phyloP scores from a whole-genome alignment of 2,797 vertebrate genomes.

The Micrastur ruficollis region DNA sequence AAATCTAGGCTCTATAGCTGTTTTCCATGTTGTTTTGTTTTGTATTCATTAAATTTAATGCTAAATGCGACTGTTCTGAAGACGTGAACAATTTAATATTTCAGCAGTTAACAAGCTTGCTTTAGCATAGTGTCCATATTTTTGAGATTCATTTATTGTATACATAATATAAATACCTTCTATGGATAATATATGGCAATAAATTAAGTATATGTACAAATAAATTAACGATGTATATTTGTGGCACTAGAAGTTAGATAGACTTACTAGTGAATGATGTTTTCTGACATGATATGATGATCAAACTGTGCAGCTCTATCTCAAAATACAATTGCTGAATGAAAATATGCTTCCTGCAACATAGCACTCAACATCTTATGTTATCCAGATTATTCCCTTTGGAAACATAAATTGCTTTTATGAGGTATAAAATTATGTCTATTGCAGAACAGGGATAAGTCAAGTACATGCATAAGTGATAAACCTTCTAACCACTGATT shows the following conservation, averaged over 20 bases:
- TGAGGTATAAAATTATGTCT: slow-evolving; percentile 86
- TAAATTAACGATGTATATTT: slow-evolving; percentile 75
- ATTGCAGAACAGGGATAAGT: slow-evolving; percentile 84
- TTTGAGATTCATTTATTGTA: slow-evolving; percentile 35
- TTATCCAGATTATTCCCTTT: slow-evolving; percentile 83
- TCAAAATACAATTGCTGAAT: slow-evolving; percentile 79
- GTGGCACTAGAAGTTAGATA: slow-evolving; percentile 71
- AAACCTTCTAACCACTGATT: slow-evolving; percentile 80
- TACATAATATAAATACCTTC: slow-evolving; percentile 46
- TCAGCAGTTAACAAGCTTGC: slow-evolving; percentile 58
- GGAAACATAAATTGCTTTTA: slow-evolving; percentile 86
- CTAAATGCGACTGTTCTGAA: slow-evolving; percentile 18
- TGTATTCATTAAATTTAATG: slow-evolving; percentile 46
- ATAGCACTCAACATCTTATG: slow-evolving; percentile 79
- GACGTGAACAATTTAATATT: slow-evolving; percentile 55
- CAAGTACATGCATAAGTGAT: slow-evolving; percentile 81
- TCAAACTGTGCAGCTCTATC: slow-evolving; percentile 76
- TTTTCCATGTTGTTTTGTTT: background rate
- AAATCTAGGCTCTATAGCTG: background rate
- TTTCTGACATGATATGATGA: slow-evolving; percentile 74
- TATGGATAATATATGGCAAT: slow-evolving; percentile 55
- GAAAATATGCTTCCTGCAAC: slow-evolving; percentile 80
- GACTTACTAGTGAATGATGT: slow-evolving; percentile 74
- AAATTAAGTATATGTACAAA: slow-evolving; percentile 60
- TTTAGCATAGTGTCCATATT: slow-evolving; percentile 27